These are phyloP conservation scores for Tribolium castaneum DNA, from an alignment of 1,140 invertebrate species.

Conservation along the genomic window DNA sequence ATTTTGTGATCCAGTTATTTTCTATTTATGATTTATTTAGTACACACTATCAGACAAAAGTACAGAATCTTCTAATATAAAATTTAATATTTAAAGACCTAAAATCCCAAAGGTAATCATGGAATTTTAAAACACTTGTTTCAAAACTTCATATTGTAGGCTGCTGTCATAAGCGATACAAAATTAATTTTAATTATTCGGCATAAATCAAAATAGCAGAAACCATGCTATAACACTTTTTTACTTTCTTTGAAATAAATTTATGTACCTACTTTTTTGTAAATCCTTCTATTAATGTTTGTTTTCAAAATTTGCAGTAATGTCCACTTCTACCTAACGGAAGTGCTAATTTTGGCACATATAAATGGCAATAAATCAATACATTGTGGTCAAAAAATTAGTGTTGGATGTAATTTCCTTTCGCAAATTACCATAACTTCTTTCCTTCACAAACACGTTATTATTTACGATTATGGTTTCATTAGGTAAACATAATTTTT, in stretches of 20 bases:
- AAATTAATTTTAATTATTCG: no score
- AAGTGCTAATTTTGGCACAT: background rate
- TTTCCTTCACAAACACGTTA: background rate
- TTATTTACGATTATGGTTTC: background rate
- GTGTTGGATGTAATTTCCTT: background rate
- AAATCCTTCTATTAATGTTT: background rate
- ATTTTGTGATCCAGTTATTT: no score
- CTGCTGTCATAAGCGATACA: no score
- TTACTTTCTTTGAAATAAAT: background rate
- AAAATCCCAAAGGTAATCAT: no score
- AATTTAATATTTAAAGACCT: no score
- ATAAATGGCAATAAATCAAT: background rate
- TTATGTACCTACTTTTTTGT: background rate
- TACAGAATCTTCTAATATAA: no score
- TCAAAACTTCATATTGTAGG: no score
- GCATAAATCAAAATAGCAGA: no score
- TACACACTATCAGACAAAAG: no score
- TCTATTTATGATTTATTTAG: no score
- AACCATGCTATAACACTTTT: no score
- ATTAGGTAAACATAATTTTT: background rate
- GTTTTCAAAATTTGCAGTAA: background rate
- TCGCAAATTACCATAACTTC: background rate
- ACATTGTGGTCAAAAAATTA: background rate
- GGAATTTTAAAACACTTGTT: no score
- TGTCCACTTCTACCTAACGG: background rate